A percentile compares a stretch with the other conserved stretches of the same genome.
These are phyloP conservation scores for Delia radicum DNA, from an alignment of 1,140 invertebrate species.

Conservation along the genomic window DNA sequence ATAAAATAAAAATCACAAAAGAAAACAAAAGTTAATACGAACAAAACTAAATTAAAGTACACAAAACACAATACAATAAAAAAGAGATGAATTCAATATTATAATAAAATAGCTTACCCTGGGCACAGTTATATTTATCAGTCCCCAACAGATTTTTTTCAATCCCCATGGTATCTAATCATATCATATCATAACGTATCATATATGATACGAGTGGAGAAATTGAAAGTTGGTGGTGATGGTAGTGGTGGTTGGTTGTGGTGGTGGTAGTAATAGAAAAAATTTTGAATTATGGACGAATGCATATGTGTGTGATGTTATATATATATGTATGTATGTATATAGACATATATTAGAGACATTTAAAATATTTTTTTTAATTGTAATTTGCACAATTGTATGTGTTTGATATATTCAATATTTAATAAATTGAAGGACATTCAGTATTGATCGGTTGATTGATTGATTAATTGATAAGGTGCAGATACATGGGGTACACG, in stretches of 20 bases:
- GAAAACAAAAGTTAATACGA: constrained; percentile 21
- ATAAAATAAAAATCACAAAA: constrained; percentile 25
- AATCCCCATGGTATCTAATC: constrained; percentile 58
- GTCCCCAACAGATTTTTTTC: constrained; percentile 58
- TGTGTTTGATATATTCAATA: neutral
- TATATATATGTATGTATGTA: too few species aligned
- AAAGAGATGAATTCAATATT: constrained; percentile 12
- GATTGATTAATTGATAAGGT: too few species aligned
- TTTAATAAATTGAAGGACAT: neutral
- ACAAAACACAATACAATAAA: constrained; percentile 28
- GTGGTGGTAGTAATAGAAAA: neutral
- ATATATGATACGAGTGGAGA: neutral
- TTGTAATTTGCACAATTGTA: neutral
- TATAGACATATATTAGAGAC: constrained; percentile 11
- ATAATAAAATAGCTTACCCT: constrained; percentile 48
- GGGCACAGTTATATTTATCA: constrained; percentile 57
- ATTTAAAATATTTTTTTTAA: neutral
- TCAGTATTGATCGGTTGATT: neutral
- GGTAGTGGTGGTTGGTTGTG: constrained; percentile 30
- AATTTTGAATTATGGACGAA: neutral
- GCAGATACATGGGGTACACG: neutral
- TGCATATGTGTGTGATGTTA: neutral
- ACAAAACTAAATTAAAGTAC: neutral
- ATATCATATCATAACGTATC: constrained; percentile 15
- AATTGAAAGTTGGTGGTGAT: constrained; percentile 25